These are phyloP conservation scores for Drosophila busckii DNA, from an alignment of 1,140 invertebrate genomes.

Conservation along the genomic window DNA sequence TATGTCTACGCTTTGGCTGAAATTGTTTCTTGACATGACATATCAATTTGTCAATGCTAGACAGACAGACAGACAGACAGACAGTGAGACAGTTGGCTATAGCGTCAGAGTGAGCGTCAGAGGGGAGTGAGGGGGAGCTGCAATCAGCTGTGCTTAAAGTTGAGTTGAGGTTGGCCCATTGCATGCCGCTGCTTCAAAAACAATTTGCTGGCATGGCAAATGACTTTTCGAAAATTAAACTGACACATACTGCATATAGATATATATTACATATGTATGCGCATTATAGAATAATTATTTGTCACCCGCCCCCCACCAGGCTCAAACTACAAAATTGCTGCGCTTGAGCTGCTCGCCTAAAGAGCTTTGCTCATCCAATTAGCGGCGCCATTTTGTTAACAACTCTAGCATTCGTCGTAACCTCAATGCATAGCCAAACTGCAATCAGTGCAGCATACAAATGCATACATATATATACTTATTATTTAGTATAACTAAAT, in stretches of 20 bases:
- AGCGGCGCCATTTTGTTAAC: conserved; percentile 66
- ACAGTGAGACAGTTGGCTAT: conserved; percentile 10
- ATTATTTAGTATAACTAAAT: no score
- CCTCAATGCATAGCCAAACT: conserved; percentile 29
- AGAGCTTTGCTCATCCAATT: conserved; percentile 56
- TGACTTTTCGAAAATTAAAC: no score
- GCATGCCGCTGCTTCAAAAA: conserved; percentile 15
- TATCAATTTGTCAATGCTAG: conserved; percentile 74
- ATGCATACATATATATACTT: no score
- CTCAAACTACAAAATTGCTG: conserved; percentile 29
- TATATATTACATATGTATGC: not conserved
- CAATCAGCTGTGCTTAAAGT: not conserved
- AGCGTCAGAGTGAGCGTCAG: not conserved
- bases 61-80: conserved; percentile 38
- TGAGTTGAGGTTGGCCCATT: not conserved
- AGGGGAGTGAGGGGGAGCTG: not conserved
- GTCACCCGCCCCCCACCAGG: conserved; percentile 8
- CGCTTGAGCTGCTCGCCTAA: conserved; percentile 53
- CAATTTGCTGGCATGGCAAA: no score
- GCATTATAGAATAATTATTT: no score
- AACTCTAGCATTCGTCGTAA: conserved; percentile 36
- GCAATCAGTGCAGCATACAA: no score
- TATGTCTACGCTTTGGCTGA: conserved; percentile 61
- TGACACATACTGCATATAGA: no score
- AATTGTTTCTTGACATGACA: conserved; percentile 79